phyloP scores from a whole-genome alignment of 1,140 invertebrate genomes.

The Dendrolimus kikuchii region DNA sequence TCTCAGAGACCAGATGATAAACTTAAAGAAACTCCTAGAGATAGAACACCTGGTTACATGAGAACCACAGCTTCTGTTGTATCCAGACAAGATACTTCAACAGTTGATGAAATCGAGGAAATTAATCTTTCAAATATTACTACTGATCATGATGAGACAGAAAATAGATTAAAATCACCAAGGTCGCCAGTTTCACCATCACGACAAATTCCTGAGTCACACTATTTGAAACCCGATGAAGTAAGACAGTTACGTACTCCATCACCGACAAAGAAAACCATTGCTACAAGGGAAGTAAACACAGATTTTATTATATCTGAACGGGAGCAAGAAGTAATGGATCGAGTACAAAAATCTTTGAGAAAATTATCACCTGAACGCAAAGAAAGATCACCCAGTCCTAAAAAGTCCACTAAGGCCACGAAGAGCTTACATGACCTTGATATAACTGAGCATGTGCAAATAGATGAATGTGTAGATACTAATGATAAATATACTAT shows the following conservation, averaged over 20 bases:
- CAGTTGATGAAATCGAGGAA: constrained; percentile 6
- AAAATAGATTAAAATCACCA: constrained; percentile 1
- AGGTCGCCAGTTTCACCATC: constrained; percentile 9
- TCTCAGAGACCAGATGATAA: no score
- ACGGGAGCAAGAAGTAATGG: constrained; percentile 47
- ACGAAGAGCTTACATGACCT: constrained; percentile 25
- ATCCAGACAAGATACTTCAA: constrained; percentile 11
- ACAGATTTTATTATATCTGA: constrained; percentile 38
- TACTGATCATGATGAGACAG: background rate
- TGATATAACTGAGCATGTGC: constrained; percentile 20
- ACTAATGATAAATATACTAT: constrained; percentile 14
- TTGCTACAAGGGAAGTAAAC: constrained; percentile 15
- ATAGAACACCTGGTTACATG: constrained; percentile 10
- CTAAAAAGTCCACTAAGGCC: constrained; percentile 27
- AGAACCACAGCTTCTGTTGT: constrained; percentile 9
- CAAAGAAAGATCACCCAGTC: constrained; percentile 29
- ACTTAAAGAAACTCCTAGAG: background rate
- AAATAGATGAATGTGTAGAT: constrained; percentile 15
- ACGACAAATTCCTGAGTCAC: constrained; percentile 7
- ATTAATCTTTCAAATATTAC: background rate
- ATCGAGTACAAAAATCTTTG: constrained; percentile 47
- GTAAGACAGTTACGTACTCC: constrained; percentile 20
- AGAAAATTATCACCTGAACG: constrained; percentile 48
- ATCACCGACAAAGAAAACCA: constrained; percentile 26
- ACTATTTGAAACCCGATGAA: constrained; percentile 7